A percentile compares a stretch with the other conserved stretches of the same genome.
Conservation (phyloP, 2,797 vertebrate species). For the Malurus splendens region DNA sequence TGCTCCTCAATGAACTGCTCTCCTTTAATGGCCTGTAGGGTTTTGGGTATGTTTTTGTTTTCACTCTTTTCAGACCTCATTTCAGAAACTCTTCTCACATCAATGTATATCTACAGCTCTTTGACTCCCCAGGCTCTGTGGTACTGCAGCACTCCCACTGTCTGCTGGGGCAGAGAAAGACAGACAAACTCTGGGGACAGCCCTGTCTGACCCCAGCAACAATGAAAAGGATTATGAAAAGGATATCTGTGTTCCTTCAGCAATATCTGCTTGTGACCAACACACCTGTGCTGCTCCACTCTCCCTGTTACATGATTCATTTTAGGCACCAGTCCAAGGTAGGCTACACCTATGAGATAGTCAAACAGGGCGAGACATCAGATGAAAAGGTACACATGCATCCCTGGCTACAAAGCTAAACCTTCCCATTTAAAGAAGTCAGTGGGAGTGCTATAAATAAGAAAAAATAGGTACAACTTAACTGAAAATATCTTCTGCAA, state of each 20-base stretch:
- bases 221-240: rapidly evolving
- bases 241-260: not conserved
- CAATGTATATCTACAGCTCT: not conserved
- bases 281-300: not conserved
- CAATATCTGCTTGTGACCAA: not conserved
- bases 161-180: not conserved
- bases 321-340: not conserved
- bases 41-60: not conserved
- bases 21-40: not conserved
- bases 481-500: not conserved
- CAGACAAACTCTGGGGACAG: not conserved
- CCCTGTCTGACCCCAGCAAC: not conserved
- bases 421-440: not conserved
- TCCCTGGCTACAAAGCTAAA: not conserved
- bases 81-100: not conserved
- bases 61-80: not conserved
- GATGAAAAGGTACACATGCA: not conserved
- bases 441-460: rapidly evolving
- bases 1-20: not conserved
- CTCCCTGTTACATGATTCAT: not conserved
- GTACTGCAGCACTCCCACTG: not conserved
- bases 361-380: not conserved
- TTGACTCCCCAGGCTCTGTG: not conserved
- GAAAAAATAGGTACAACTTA: not conserved
- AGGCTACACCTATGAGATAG: not conserved